Conservation (phyloP, 2,797 vertebrate genomes). For the Babyrousa celebensis region DNA sequence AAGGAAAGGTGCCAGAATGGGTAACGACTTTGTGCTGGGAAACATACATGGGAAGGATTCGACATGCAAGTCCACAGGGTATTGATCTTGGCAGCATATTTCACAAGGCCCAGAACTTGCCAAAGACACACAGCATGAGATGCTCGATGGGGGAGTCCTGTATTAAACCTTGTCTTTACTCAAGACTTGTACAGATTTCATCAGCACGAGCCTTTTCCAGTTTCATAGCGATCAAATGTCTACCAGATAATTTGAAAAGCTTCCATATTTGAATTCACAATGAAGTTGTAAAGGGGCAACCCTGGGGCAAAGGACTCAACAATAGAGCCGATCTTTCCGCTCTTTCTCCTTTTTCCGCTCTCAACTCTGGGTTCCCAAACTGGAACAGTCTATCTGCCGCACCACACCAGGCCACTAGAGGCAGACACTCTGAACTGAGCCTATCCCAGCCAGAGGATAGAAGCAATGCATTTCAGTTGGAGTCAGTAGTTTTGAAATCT, state of each 20-base stretch:
- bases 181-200: slow-evolving; percentile 43
- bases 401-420: not conserved
- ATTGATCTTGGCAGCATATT: slow-evolving; percentile 67
- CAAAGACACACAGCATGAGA: slow-evolving; percentile 48
- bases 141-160: not conserved
- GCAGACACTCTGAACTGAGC: not conserved
- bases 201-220: not conserved
- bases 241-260: slow-evolving; percentile 44
- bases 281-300: slow-evolving; percentile 21
- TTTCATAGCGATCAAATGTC: slow-evolving; percentile 64
- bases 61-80: slow-evolving; percentile 57
- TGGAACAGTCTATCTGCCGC: not conserved
- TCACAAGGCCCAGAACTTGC: slow-evolving; percentile 53
- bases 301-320: not conserved
- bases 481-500: slow-evolving; percentile 40
- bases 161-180: slow-evolving; percentile 34
- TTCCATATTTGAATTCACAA: slow-evolving; percentile 68
- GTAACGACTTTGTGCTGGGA: slow-evolving; percentile 79
- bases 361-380: slow-evolving; percentile 12
- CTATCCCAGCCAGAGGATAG: not conserved
- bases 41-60: slow-evolving; percentile 60
- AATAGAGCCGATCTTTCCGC: not conserved
- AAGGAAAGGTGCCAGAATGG: slow-evolving; percentile 80
- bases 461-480: not conserved
- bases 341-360: not conserved